Conservation (phyloP, 2,888 invertebrate genomes). For the Acanthosoma haemorrhoidale region DNA sequence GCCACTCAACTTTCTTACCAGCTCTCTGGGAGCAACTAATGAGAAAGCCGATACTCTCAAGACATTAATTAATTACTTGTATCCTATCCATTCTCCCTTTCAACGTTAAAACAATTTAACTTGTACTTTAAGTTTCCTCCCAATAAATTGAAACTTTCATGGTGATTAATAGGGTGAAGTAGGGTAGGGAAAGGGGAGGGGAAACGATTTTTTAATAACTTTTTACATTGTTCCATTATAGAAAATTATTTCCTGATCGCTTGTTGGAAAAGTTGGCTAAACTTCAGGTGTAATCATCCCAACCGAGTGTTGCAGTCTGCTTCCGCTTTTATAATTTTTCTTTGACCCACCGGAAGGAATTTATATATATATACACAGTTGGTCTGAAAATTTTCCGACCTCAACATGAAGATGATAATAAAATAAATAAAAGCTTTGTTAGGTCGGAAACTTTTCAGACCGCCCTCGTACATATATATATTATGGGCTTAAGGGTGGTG, state of each 20-base stretch:
- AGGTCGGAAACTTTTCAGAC: too few relatives aligned
- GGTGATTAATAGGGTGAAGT: background rate
- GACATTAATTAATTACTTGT: slow-evolving; percentile 15
- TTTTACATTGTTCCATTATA: background rate
- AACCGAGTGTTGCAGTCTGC: too few relatives aligned
- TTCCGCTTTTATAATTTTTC: too few relatives aligned
- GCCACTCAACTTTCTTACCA: background rate
- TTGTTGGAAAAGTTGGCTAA: background rate
- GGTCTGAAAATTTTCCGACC: too few relatives aligned
- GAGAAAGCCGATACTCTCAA: slow-evolving; percentile 16
- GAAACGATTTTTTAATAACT: background rate
- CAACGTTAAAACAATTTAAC: slow-evolving; percentile 18
- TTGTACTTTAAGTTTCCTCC: background rate
- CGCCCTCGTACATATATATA: too few relatives aligned
- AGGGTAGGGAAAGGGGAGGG: too few relatives aligned
- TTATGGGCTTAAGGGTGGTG: too few relatives aligned
- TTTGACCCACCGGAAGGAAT: too few relatives aligned
- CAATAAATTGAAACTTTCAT: background rate
- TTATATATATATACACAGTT: too few relatives aligned
- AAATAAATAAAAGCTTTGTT: too few relatives aligned
- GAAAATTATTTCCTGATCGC: background rate
- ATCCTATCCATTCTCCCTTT: slow-evolving; percentile 13
- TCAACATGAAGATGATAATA: too few relatives aligned
- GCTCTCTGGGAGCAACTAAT: background rate
- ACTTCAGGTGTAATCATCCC: too few relatives aligned